A percentile compares a stretch with the other conserved stretches of the same genome.
Conservation (phyloP, 2,113 vertebrate species). For the Lethenteron camtschaticum region DNA sequence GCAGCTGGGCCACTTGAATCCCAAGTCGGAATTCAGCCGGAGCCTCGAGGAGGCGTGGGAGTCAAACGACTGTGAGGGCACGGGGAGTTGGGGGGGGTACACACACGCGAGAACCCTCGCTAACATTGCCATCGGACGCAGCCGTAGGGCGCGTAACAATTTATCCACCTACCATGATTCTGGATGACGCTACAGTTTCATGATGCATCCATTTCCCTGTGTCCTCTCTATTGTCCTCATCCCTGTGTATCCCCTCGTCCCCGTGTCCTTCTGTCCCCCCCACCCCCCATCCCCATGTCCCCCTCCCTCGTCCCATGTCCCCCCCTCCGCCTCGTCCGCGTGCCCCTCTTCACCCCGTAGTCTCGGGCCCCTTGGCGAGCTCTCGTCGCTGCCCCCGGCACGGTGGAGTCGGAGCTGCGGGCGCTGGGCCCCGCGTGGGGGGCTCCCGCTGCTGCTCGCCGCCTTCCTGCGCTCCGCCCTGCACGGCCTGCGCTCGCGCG, state of each 20-base stretch:
- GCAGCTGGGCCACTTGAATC: too few relatives aligned
- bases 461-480: constrained; percentile 58
- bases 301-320: neutral
- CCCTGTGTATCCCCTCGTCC: neutral
- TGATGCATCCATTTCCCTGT: too few relatives aligned
- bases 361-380: neutral
- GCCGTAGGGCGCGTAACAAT: too few relatives aligned
- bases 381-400: constrained; percentile 21
- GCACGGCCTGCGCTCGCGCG: constrained; percentile 39
- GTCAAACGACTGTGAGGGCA: too few relatives aligned
- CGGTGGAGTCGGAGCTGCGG: constrained; percentile 44
- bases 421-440: constrained; percentile 35
- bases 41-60: too few relatives aligned
- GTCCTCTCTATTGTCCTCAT: neutral
- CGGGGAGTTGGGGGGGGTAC: too few relatives aligned
- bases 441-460: constrained; percentile 33
- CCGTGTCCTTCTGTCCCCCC: neutral
- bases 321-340: too few relatives aligned
- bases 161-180: too few relatives aligned
- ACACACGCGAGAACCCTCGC: too few relatives aligned
- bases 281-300: neutral
- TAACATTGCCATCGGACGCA: too few relatives aligned
- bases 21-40: too few relatives aligned
- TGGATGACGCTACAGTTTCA: too few relatives aligned
- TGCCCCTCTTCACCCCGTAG: neutral